Evolutionary conservation across 2,888 invertebrate genomes (phyloP), one percentile per base, ranked within the genome.

Genomic region (Tachina fera): DNA sequence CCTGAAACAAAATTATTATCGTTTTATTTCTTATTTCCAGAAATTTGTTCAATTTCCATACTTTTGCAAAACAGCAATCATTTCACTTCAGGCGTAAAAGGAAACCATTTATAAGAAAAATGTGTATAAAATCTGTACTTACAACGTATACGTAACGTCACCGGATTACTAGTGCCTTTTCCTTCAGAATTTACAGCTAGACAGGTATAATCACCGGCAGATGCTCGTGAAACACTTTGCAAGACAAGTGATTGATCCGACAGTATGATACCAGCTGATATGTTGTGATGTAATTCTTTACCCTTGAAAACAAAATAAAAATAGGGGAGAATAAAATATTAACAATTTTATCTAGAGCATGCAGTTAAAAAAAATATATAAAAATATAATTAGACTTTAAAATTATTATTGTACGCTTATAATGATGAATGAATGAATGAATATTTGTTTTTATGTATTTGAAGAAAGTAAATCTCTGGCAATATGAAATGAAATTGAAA

Each of bases 171-270:
- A 72, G 95, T 94, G 87, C 96, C 96, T 89, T 96, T 96, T 61
- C 97, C 97, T 92, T 97, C 97, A 82, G 95, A 95, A 93, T 97
- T 97, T 81, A 96, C 96, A 45, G 97, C 97, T 92, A 96, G 94
- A 91, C 97, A 97, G 78, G 96, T 96, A 93, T 97, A 97, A 92
- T 96, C 96, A 6, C 97, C 97, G n/a, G 97, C 97, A 45, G 96
- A 96, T 84, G 95, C 95, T 85, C 97, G 94, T 61, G 96, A 96
- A 83, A 97, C 96, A 89, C 96, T 96, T 92, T 97, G 97, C 83
- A 97, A 95, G 9, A 97, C 97, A 88, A 97, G 93, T 90, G 97
- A 97, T 92, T 96, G 97, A 90, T 97, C 97, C 91, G 97, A 97
- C 89, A 97, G 94, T 89, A 97, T 96, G 80, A 97, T 94, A 51